phyloP scores from a whole-genome alignment of 2,797 vertebrate genomes.

The Coccyzus lansbergi region DNA sequence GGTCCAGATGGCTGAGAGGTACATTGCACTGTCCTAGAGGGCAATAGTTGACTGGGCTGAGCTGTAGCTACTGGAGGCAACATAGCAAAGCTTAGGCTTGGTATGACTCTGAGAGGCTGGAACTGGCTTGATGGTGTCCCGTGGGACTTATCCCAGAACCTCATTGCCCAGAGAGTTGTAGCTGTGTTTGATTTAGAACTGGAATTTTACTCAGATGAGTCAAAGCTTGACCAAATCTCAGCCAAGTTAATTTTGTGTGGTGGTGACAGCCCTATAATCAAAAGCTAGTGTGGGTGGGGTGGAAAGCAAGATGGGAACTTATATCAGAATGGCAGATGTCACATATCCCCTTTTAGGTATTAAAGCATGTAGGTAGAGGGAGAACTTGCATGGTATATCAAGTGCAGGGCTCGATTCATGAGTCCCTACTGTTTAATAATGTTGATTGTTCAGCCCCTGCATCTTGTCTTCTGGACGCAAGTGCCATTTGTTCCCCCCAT shows the following conservation, averaged over 20 bases:
- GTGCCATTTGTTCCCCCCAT: not conserved
- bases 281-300: not conserved
- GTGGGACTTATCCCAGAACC: not conserved
- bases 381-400: fast-evolving
- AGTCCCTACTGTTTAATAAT: not conserved
- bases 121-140: not conserved
- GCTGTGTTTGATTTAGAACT: not conserved
- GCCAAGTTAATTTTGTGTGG: not conserved
- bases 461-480: not conserved
- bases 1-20: not conserved
- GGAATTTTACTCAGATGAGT: not conserved
- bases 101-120: fast-evolving
- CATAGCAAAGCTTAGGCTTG: not conserved
- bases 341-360: not conserved
- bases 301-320: not conserved
- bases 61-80: not conserved
- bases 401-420: fast-evolving
- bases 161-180: not conserved
- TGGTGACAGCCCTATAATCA: not conserved
- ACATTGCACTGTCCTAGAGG: fast-evolving
- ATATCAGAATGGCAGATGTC: fast-evolving
- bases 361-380: not conserved
- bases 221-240: not conserved
- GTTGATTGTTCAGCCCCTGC: not conserved
- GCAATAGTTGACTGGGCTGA: not conserved